Evolutionary conservation across 2,113 vertebrate species (phyloP).

Genomic region (Sinocyclocheilus maitianheensis): DNA sequence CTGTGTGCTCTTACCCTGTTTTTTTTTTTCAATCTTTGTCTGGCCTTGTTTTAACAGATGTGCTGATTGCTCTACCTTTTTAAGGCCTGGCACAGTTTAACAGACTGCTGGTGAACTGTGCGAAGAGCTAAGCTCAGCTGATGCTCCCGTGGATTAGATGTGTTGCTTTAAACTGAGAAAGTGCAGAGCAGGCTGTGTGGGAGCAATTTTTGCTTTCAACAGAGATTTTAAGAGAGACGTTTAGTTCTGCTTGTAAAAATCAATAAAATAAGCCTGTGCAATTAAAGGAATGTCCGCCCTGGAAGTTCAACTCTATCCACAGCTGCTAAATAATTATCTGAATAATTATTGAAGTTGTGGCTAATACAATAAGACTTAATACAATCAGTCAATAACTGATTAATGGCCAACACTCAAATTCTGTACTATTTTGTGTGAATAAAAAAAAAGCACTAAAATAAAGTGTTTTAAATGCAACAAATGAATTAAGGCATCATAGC

Average conservation of each 20-base stretch:
- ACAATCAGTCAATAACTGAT: background rate
- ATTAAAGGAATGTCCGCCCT: background rate
- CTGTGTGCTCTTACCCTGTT: background rate
- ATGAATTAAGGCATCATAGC: background rate
- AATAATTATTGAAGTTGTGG: background rate
- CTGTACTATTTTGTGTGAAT: background rate
- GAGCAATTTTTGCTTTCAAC: slow-evolving; percentile 5
- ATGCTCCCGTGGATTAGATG: slow-evolving; percentile 32
- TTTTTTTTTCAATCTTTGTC: background rate
- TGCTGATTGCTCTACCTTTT: background rate
- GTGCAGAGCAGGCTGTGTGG: background rate
- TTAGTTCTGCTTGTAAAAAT: background rate
- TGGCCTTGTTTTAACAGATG: slow-evolving; percentile 33
- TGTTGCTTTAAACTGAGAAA: background rate
- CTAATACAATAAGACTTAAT: background rate
- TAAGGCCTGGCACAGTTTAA: slow-evolving; percentile 8
- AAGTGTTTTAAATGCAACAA: background rate
- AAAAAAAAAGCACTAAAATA: background rate
- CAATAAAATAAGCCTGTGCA: background rate
- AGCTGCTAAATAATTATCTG: background rate
- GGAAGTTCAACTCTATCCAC: background rate
- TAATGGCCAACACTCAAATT: background rate
- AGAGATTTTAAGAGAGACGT: background rate
- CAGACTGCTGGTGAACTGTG: slow-evolving; percentile 5
- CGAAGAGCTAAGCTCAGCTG: background rate